Percentiles rank a stretch among this genome's conserved stretches.
phyloP scores from a whole-genome alignment of 2,888 invertebrate species.

The Eugnorisma glareosa region DNA sequence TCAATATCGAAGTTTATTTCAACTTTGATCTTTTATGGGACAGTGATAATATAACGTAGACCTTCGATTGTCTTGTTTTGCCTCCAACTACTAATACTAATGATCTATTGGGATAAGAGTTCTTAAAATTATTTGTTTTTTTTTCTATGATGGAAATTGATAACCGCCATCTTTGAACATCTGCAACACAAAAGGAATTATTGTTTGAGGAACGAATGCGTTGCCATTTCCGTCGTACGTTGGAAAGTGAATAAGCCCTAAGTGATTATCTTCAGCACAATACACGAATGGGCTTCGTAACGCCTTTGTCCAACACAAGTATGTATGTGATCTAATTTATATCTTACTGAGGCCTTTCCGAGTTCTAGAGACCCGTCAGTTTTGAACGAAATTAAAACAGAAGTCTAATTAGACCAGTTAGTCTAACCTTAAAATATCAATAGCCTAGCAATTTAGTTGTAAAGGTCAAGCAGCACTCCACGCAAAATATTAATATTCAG shows the following conservation, averaged over 20 bases:
- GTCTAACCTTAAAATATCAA: conserved; percentile 21
- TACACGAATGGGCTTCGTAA: not conserved
- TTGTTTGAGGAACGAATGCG: not conserved
- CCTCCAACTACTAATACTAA: not conserved
- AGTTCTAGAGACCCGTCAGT: not conserved
- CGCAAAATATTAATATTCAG: conserved; percentile 40
- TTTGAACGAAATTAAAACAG: not conserved
- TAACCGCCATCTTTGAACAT: too few relatives aligned
- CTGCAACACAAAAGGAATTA: not conserved
- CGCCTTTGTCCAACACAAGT: not conserved
- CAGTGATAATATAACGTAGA: conserved; percentile 23
- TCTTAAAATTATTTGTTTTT: not conserved
- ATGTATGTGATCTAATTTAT: not conserved
- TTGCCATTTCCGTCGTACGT: not conserved
- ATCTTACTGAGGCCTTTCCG: not conserved
- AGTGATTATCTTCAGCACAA: not conserved
- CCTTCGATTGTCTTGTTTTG: not conserved
- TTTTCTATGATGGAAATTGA: not conserved
- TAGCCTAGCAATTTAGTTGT: not conserved
- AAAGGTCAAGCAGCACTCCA: conserved; percentile 38
- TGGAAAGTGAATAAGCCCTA: not conserved
- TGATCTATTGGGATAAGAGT: not conserved
- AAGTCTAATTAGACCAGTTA: conserved; percentile 19
- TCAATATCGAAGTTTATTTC: conserved; percentile 69
- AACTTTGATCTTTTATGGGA: conserved; percentile 57